Percentiles rank a stretch among this genome's conserved stretches.
phyloP scores from a whole-genome alignment of 2,888 invertebrate genomes.

The Philereme vetulata region DNA sequence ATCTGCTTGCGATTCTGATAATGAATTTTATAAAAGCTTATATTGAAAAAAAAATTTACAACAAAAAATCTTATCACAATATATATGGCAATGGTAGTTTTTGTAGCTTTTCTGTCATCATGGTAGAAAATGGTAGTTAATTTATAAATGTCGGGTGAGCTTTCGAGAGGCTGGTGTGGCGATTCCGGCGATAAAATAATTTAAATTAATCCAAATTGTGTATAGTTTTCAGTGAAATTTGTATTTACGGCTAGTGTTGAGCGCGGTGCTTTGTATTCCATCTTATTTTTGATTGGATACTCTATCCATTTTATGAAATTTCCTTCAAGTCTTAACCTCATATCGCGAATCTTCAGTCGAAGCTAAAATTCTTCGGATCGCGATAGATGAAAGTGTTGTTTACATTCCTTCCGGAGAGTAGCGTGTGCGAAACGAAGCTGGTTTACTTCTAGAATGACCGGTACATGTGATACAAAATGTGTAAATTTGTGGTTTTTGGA shows the following conservation, averaged over 20 bases:
- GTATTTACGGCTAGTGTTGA: not conserved
- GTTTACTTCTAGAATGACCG: constrained; percentile 31
- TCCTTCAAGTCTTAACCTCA: constrained; percentile 56
- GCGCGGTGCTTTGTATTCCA: constrained; percentile 2
- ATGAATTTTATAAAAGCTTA: no score
- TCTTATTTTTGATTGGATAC: constrained; percentile 8
- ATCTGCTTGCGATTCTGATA: no score
- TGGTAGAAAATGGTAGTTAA: constrained; percentile 42
- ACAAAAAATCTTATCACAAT: no score
- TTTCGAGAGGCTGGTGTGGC: constrained; percentile 46
- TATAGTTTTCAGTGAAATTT: constrained; percentile 7
- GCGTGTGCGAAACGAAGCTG: constrained; percentile 45
- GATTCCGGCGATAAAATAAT: constrained; percentile 34
- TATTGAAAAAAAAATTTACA: no score
- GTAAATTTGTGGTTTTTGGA: constrained; percentile 55
- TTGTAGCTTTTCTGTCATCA: constrained; percentile 25
- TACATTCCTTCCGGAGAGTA: constrained; percentile 67
- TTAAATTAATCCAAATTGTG: constrained; percentile 12
- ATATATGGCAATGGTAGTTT: constrained; percentile 7
- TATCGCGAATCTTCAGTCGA: constrained; percentile 55
- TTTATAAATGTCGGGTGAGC: constrained; percentile 62
- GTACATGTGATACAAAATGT: constrained; percentile 52
- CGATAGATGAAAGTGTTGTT: constrained; percentile 73
- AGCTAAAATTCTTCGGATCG: constrained; percentile 58
- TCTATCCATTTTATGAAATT: constrained; percentile 7